phyloP scores from a whole-genome alignment of 2,797 vertebrate genomes.

The Morus bassanus region DNA sequence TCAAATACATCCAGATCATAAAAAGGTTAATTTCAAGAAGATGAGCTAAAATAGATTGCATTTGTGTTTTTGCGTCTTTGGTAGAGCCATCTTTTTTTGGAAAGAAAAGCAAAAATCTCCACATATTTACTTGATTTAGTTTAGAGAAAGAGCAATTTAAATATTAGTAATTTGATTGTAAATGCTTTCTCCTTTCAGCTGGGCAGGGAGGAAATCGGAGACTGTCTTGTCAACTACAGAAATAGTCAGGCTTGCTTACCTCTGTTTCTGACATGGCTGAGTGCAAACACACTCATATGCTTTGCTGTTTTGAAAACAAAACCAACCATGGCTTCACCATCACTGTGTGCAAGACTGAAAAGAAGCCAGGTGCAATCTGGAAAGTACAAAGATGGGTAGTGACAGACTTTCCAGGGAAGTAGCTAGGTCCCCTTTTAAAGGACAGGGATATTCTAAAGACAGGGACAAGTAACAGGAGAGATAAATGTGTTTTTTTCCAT shows the following conservation, averaged over 20 bases:
- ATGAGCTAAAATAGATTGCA: not conserved
- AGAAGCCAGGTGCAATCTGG: not conserved
- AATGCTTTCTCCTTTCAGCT: not conserved
- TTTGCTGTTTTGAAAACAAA: not conserved
- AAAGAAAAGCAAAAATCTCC: not conserved
- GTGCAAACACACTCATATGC: not conserved
- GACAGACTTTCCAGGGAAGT: not conserved
- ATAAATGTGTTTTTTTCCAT: not conserved
- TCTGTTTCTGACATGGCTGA: not conserved
- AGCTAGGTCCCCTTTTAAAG: not conserved
- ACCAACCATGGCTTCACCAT: not conserved
- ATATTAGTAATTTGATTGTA: not conserved
- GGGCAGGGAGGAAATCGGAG: not conserved
- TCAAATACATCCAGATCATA: not conserved
- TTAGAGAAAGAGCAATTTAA: not conserved
- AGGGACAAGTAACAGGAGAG: not conserved
- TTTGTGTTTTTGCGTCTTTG: not conserved
- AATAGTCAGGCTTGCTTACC: not conserved
- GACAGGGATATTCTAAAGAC: not conserved
- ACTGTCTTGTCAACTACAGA: not conserved
- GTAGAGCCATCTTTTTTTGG: not conserved
- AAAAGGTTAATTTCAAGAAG: slow-evolving; percentile 18
- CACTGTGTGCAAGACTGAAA: not conserved
- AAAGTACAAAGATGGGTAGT: not conserved
- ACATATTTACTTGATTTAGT: not conserved